Evolutionary conservation across 2,113 vertebrate genomes (phyloP), one percentile per base, ranked within the genome.

Genomic region (Semicossyphus pulcher): DNA sequence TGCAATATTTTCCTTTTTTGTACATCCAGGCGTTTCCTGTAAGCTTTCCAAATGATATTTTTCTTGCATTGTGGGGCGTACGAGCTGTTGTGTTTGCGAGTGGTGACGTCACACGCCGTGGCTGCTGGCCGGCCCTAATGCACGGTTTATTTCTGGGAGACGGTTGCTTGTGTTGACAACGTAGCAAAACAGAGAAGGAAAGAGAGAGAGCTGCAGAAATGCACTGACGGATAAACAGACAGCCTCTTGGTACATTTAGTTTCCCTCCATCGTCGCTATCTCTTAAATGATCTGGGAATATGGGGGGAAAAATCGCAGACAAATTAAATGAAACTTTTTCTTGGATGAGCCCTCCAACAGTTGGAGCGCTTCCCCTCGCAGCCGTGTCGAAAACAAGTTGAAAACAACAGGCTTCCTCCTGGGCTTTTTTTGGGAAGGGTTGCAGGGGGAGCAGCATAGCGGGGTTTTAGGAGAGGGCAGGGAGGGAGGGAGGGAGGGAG

Each of bases 61-160:
- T 31, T 57, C 73, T 63, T 58, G 39, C 28, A 28, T 67, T 25
- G 29, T 48, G 29, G 56, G 32, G 69, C 56, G 63, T 42, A 64
- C 72, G 76, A 84, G 72, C 76, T 72, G 62, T 66, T 59, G 64
- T 77, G 71, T 56, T 60, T 54, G 41, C 8, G 47, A 62, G 60
- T 36, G 72, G 41, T 84, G 76, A 60, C 71, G 68, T 89, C 87
- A 88, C 77, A 85, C 66, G 64, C 21, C 29, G 2, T 41, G 47
- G 75, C 76, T 78, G 64, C 70, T 66, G 81, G 72, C 54, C 34
- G 45, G 61, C 61, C n/a, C 36, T 64, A 66, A 73, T 72, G 71
- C 68, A 32, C 79, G 76, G 83, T 89, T 84, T 90, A 86, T 87
- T 89, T 89, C 85, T 86, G 81, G 87, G 81, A 88, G 75, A 86